Evolutionary conservation across 2,888 invertebrate species (phyloP), one percentile per base, ranked within the genome.

Genomic region (Drosophila flavopinicola): DNA sequence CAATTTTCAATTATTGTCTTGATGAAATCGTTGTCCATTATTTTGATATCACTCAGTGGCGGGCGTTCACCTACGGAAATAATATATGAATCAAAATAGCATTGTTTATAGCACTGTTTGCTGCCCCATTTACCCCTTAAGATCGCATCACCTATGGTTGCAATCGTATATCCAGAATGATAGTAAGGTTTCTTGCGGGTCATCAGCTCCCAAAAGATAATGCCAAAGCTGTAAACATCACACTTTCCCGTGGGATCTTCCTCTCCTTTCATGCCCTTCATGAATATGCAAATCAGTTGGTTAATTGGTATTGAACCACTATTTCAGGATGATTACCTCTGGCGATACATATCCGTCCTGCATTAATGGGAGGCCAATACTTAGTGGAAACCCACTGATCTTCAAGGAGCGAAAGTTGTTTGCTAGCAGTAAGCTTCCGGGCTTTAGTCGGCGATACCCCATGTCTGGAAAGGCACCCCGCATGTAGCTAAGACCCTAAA

Each of bases 201-300:
- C 15, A 52, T 17, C 6, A 52, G 4, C n/a, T 33, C 41, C 41
- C 33, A 52, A 11, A 29, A 23, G 3, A 38, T 37, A 13, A 24
- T 23, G 15, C 45, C 45, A 10, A 45, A 23, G 7, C 17, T 2
- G 25, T 25, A 33, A 3, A 47, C 35, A n/a, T 47, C 17, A n/a
- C 11, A 20, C 11, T 44, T 9, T 17, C 7, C n/a, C 5, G 23
- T 24, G 2, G 7, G 11, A 15, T 15, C 4, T 0, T 15, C 7
- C 15, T 41, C 9, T 10, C 3, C 25, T 17, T 1, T 15, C 3
- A 15, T 13, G 9, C n/a, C 11, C 11, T 38, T 3, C 2, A n/a
- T 1, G 20, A 13, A 9, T 13, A 1, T 33, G 10, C 7, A n/a
- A n/a, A 20, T 20, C 1, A n/a, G 11, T 17, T 10, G 2, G 20